Base-by-base conservation (phyloP, 2,113 vertebrate genomes). In the Halcyon senegalensis region DNA sequence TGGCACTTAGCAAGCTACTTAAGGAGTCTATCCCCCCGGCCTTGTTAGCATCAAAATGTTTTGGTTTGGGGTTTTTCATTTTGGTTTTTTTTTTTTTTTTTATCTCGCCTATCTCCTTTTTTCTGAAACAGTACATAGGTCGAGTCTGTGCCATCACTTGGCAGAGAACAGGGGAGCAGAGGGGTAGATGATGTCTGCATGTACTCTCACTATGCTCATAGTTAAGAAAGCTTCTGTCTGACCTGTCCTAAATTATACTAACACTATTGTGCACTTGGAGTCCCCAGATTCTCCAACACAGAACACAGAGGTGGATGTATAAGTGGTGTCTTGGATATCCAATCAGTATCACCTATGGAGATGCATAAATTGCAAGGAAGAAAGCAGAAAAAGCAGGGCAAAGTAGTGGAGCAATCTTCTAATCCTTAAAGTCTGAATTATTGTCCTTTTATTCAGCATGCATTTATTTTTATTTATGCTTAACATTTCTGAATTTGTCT, bases 111-210 rank as follows among this genome's bases (percentile, higher is more conserved):
- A 21, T 70, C 21, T 41, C n/a, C 17, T 41, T 72, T 70, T 39
- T 27, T 28, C 33, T 59, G 33, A 48, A 50, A n/a, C 23, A 33
- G 11, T 18, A n/a, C 16, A 9, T 13, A 44, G 30, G 39, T 27
- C 23, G 30, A 41, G n/a, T 18, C 62, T 48, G 39, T 43, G 41
- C 20, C 48, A 41, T 31, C 44, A 13, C 59, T 80, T 46, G 53
- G 67, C 33, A 60, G 24, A 80, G 24, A 39, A n/a, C 11, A 35
- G 24, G 8, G 46, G 24, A 35, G 17, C 55, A 41, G n/a, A 62
- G 12, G 5, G 12, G 5, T 55, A 56, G 16, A n/a, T 12, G 75
- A 11, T 27, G 20, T 31, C 30, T 3, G 0, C n/a, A 6, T 17
- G n/a, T 41, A 37, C 53, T 48, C 60, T 80, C 46, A 18, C n/a